phyloP scores from a whole-genome alignment of 2,113 vertebrate species.

The Mustela nigripes region DNA sequence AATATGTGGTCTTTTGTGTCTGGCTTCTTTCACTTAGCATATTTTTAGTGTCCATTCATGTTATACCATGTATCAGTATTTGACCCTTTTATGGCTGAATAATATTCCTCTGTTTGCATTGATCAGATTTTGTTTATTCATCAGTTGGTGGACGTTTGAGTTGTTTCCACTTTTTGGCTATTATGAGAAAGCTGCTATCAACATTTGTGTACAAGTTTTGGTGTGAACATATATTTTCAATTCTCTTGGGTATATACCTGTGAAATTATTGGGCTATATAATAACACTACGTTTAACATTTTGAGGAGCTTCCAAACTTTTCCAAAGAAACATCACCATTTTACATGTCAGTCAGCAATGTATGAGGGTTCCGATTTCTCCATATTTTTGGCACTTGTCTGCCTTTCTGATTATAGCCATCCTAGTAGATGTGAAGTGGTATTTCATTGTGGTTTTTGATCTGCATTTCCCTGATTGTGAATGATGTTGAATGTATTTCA shows the following conservation, averaged over 20 bases:
- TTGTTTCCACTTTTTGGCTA: background rate
- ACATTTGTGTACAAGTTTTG: background rate
- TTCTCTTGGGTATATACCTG: background rate
- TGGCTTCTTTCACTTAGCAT: background rate
- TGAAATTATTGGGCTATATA: background rate
- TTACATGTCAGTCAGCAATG: background rate
- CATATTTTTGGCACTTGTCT: background rate
- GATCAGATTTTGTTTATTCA: background rate
- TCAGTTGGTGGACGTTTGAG: background rate
- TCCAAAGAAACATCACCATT: background rate
- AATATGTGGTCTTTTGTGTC: background rate
- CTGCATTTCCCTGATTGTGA: background rate
- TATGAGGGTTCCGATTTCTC: background rate
- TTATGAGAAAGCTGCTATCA: background rate
- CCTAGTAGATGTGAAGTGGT: background rate
- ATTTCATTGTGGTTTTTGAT: background rate
- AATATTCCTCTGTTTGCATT: background rate
- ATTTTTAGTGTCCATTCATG: background rate
- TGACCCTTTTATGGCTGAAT: background rate
- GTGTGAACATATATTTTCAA: background rate
- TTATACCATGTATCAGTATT: background rate
- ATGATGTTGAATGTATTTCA: background rate
- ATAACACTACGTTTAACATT: background rate
- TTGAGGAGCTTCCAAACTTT: background rate
- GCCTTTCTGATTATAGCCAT: background rate